Evolutionary conservation across 2,113 vertebrate species (phyloP).

Genomic region (Planiliza haematocheilus): DNA sequence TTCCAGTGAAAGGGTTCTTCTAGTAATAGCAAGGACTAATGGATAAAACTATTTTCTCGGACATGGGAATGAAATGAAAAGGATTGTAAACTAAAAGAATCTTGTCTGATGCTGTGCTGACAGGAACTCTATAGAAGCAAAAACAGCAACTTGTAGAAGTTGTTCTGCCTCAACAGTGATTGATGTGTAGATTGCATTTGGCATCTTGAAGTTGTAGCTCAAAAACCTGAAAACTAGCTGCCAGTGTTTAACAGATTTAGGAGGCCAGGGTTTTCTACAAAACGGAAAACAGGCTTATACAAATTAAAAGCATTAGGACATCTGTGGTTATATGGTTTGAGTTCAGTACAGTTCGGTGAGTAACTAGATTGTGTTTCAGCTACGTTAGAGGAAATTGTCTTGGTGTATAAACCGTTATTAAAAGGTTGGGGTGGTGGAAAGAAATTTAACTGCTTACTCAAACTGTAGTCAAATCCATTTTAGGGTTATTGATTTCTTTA

Average conservation of each 20-base stretch:
- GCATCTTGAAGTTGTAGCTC: constrained; percentile 13
- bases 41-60: neutral
- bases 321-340: too few species aligned
- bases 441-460: constrained; percentile 6
- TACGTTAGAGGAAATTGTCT: too few species aligned
- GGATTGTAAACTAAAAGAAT: too few species aligned
- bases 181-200: constrained; percentile 49
- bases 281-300: too few species aligned
- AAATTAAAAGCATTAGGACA: too few species aligned
- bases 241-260: neutral
- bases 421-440: constrained; percentile 7
- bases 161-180: constrained; percentile 52
- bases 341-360: too few species aligned
- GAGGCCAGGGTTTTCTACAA: constrained; percentile 1
- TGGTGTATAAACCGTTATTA: neutral
- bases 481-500: constrained; percentile 4
- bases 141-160: constrained; percentile 27
- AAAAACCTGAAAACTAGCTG: constrained; percentile 25
- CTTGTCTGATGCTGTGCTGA: too few species aligned
- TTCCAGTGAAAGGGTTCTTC: constrained; percentile 1
- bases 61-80: neutral
- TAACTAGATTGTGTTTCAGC: too few species aligned
- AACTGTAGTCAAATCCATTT: constrained; percentile 19
- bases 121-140: too few species aligned
- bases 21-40: constrained; percentile 9